Evolutionary conservation across 2,888 invertebrate species (phyloP), one percentile per base, ranked within the genome.

Genomic region (Mactromeris polynyma): DNA sequence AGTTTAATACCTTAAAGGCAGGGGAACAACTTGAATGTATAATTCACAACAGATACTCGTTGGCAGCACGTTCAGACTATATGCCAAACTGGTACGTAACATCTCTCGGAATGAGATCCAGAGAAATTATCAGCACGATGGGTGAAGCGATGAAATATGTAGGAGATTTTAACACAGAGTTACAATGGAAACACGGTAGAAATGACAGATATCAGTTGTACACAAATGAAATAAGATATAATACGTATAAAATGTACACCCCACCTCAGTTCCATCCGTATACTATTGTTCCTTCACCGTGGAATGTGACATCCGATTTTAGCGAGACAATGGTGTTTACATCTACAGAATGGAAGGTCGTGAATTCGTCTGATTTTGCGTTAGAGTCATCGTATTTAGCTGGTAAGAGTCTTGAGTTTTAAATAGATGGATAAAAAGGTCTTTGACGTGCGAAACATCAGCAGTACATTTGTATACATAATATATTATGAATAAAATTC

Each of bases 51-150:
- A 79, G 79, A 51, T 36, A 82, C 36, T 94, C 93, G 93, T 91
- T 87, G 11, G 92, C 93, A 0, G 73, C 93, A 0, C 83, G 93
- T n/a, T 93, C 94, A 0, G 95, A 94, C 88, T 69, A 85, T 9
- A 91, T 94, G 90, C 94, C 93, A 4, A 94, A 95, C 87, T 95
- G 95, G 95, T 94, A 92, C 51, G 92, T 94, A n/a, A 88, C 90
- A 2, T 91, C 93, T 0, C 89, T 92, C 11, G 94, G 94, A 0
- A 90, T 94, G 87, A 51, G 21, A 7, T 90, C 95, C 3, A 87
- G 89, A 26, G 86, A 90, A 2, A 91, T 95, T 0, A 54, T 81
- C 14, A 92, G 88, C 83, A 94, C 95, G 7, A 89, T 40, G 1
- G 87, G 90, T 21, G 92, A 93, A 6, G 92, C 73, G 0, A 87